These are phyloP conservation scores for Thelaira solivaga DNA, from an alignment of 2,888 invertebrate species.

Conservation along the genomic window DNA sequence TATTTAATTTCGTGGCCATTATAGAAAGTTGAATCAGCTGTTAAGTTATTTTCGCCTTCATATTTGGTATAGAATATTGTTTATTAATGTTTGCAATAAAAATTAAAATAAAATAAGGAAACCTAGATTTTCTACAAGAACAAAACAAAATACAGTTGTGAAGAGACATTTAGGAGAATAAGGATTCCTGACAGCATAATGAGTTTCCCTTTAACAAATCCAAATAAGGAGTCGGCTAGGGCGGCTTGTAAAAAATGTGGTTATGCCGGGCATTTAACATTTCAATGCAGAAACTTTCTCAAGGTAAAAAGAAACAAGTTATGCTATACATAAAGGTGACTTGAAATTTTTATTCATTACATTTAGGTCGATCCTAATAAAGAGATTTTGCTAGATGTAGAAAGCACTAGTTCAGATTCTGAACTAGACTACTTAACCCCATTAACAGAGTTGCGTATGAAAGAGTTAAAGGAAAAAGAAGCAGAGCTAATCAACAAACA, in stretches of 20 bases:
- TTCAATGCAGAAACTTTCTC: constrained; percentile 96
- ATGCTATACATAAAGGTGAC: too few species aligned
- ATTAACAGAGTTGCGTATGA: constrained; percentile 86
- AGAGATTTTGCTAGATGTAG: constrained; percentile 94
- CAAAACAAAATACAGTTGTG: not conserved
- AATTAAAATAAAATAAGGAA: not conserved
- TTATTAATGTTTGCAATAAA: constrained; percentile 30
- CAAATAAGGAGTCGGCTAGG: constrained; percentile 85
- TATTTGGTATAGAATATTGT: constrained; percentile 25
- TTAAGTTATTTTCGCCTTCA: constrained; percentile 37
- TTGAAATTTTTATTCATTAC: not conserved
- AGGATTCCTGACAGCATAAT: constrained; percentile 57
- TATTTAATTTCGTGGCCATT: not conserved
- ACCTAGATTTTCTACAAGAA: not conserved
- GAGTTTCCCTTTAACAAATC: constrained; percentile 74
- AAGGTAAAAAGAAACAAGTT: constrained; percentile 79
- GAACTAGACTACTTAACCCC: constrained; percentile 89
- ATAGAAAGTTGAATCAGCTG: constrained; percentile 41
- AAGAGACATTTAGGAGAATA: not conserved
- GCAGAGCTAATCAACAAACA: constrained; percentile 77
- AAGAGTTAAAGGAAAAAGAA: constrained; percentile 85
- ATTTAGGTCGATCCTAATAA: constrained; percentile 90
- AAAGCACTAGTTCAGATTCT: constrained; percentile 94
- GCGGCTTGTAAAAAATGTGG: constrained; percentile 97
- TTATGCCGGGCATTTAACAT: constrained; percentile 96